A percentile compares a stretch with the other conserved stretches of the same genome.
Evolutionary conservation across 2,888 invertebrate species (phyloP).

Genomic region (Colostygia pectinataria): DNA sequence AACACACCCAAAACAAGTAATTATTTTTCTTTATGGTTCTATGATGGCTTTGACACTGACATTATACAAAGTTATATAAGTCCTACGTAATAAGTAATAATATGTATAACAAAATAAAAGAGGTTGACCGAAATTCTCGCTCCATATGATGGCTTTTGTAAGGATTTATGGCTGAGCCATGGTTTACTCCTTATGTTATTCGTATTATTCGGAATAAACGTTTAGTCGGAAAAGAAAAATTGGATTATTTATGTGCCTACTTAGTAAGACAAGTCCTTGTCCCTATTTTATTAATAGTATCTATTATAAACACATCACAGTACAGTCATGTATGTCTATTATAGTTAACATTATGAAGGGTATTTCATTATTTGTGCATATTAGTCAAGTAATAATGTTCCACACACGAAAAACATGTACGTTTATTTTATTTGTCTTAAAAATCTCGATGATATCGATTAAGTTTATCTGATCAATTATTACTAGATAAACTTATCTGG

Average conservation of each 20-base stretch:
- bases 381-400: too few species aligned
- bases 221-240: conserved; percentile 4
- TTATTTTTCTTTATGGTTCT: too few species aligned
- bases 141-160: conserved; percentile 9
- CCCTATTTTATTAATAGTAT: not conserved
- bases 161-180: conserved; percentile 26
- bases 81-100: too few species aligned
- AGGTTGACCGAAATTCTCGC: conserved; percentile 22
- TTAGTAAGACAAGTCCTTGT: not conserved
- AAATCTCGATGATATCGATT: too few species aligned
- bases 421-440: too few species aligned
- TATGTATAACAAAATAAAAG: not conserved
- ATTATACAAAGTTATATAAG: too few species aligned
- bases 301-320: not conserved
- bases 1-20: too few species aligned
- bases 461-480: too few species aligned
- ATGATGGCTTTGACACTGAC: too few species aligned
- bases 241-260: not conserved
- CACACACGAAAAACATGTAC: too few species aligned
- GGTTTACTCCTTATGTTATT: conserved; percentile 8
- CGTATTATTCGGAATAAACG: not conserved
- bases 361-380: too few species aligned
- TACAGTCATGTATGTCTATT: not conserved
- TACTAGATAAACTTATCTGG: too few species aligned
- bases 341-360: not conserved